Evolutionary conservation across 2,113 vertebrate genomes (phyloP).

Genomic region (Monopterus albus): DNA sequence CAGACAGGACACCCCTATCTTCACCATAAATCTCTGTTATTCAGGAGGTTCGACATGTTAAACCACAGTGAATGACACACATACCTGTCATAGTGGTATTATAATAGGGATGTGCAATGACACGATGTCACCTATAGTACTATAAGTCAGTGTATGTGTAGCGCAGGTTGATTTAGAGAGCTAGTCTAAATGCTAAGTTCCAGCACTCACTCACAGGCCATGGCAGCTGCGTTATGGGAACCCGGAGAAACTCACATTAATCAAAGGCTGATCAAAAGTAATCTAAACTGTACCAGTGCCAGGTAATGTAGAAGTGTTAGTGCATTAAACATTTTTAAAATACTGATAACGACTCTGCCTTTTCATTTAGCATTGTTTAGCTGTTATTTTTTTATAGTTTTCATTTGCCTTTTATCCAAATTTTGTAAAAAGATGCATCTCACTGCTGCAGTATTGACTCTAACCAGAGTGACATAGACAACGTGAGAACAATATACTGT

Average conservation of each 20-base stretch:
- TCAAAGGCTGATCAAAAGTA: conserved; percentile 59
- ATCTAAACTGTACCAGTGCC: conserved; percentile 30
- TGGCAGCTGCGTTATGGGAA: conserved; percentile 46
- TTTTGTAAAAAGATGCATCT: too few relatives aligned
- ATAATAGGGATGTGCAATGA: conserved; percentile 33
- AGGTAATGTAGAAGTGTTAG: conserved; percentile 22
- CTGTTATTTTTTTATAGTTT: neutral
- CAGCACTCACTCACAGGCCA: conserved; percentile 47
- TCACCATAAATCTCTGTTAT: conserved; percentile 29
- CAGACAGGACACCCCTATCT: neutral
- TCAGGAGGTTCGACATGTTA: conserved; percentile 20
- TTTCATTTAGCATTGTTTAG: neutral
- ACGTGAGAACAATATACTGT: too few relatives aligned
- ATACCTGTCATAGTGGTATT: conserved; percentile 14
- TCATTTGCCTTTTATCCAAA: too few relatives aligned
- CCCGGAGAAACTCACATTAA: conserved; percentile 14
- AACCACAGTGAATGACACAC: conserved; percentile 37
- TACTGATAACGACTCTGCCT: neutral
- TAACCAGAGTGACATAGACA: too few relatives aligned
- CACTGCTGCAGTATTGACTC: too few relatives aligned
- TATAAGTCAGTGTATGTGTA: conserved; percentile 63
- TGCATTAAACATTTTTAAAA: neutral
- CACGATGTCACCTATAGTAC: conserved; percentile 43
- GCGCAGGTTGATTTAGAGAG: conserved; percentile 65
- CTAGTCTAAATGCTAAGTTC: conserved; percentile 73